Evolutionary conservation across 2,888 invertebrate genomes (phyloP), one percentile per base, ranked within the genome.

Genomic region (Cremastinae sp.): DNA sequence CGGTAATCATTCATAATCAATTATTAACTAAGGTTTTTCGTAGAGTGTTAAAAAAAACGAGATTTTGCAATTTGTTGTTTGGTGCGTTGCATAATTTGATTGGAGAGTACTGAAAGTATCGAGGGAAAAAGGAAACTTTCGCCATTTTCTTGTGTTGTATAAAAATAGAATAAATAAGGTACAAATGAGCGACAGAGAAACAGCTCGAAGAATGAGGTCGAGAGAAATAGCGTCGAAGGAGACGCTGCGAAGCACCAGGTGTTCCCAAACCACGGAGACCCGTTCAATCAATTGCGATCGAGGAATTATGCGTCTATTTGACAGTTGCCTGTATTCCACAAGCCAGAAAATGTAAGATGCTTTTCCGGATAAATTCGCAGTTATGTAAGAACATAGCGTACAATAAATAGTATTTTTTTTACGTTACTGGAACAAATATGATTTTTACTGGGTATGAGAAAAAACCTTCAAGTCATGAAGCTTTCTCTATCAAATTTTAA

Each of bases 1-100:
- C 81, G 83, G 83, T 84, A 83, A 83, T 84, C 82, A 79, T 84
- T 86, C 84, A 84, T 86, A 86, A 87, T 88, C 86, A 88, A 87
- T 87, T 88, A 88, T 86, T 87, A 87, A 85, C 84, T 83, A 85
- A 85, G 78, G 74, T 61, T 59, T 79, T 69, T 16, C 59, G 54
- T 53, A 65, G 59, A 41, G 71, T 58, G 18, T 18, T 38, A 34
- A 61, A 71, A 71, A 51, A 49, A 56, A 38, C 38, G 41, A 59
- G 28, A 45, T 28, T 61, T 53, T 47, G 45, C 58, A 14, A 56
- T 66, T 47, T 36, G 18, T 64, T 51, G 34, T 58, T 22, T 16
- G 49, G 41, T 28, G 16, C n/a, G 62, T n/a, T 28, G 28, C 54
- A 54, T 45, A 49, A 8, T 20, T 62, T 54, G 56, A 61, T 54